Conservation (phyloP, 2,113 vertebrate genomes). For the Tonatia bakeri region DNA sequence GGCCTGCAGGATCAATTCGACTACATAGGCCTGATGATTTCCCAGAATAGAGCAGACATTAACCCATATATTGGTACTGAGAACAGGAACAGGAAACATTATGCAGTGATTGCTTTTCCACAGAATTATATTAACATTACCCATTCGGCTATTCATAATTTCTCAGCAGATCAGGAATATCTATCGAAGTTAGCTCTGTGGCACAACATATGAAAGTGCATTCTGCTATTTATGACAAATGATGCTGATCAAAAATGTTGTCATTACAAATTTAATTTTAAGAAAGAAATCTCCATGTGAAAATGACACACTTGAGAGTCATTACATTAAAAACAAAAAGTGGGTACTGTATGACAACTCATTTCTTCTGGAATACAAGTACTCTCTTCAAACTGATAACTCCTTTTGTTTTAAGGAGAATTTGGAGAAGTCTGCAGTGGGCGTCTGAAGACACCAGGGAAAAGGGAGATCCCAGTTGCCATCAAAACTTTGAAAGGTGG, state of each 20-base stretch:
- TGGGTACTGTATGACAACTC: background rate
- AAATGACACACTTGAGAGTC: background rate
- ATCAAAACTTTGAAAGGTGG: slow-evolving; percentile 96
- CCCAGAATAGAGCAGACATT: background rate
- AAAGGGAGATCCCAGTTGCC: slow-evolving; percentile 95
- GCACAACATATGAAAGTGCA: background rate
- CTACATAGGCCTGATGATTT: background rate
- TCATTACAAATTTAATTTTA: slow-evolving; percentile 26
- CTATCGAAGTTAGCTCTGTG: background rate
- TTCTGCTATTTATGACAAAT: slow-evolving; percentile 9
- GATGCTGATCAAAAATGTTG: background rate
- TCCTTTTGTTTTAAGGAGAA: slow-evolving; percentile 85
- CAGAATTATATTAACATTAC: slow-evolving; percentile 33
- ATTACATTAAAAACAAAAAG: background rate
- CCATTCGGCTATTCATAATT: background rate
- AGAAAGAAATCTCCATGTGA: background rate
- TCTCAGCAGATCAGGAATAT: background rate
- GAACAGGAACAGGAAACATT: slow-evolving; percentile 5
- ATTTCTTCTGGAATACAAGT: background rate
- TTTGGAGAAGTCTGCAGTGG: slow-evolving; percentile 98
- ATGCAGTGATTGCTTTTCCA: slow-evolving; percentile 25
- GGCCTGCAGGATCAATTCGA: background rate
- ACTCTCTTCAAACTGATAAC: background rate
- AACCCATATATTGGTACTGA: background rate
- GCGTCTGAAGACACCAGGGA: slow-evolving; percentile 91